Evolutionary conservation across 2,113 vertebrate species (phyloP).

Genomic region (Platycercus adscitus): DNA sequence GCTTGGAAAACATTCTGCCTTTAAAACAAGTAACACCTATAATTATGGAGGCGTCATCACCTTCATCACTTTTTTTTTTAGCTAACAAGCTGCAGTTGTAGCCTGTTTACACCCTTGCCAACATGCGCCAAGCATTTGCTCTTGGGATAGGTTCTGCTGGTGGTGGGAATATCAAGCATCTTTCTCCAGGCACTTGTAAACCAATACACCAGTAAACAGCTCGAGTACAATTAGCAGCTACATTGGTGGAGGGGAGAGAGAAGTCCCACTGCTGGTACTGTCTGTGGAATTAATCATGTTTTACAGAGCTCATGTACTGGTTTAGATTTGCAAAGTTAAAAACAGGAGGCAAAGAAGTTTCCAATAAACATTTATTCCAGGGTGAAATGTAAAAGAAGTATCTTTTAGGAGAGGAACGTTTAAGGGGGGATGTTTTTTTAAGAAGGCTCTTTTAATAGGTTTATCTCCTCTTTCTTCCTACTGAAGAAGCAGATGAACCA

Average conservation of each 20-base stretch:
- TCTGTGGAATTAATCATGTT: conserved; percentile 75
- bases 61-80: conserved; percentile 63
- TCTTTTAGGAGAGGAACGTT: background rate
- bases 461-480: background rate
- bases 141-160: conserved; percentile 53
- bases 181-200: conserved; percentile 73
- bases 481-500: background rate
- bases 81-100: conserved; percentile 70
- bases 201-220: conserved; percentile 78
- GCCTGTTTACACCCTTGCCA: conserved; percentile 58
- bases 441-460: background rate
- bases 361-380: conserved; percentile 8
- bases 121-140: conserved; percentile 70
- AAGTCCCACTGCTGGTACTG: conserved; percentile 71
- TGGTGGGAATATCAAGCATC: conserved; percentile 65
- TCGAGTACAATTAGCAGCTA: conserved; percentile 75
- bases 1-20: conserved; percentile 76
- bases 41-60: conserved; percentile 79
- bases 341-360: conserved; percentile 48
- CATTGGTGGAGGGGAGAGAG: conserved; percentile 57
- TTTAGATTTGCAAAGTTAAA: conserved; percentile 57
- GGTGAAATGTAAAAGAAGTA: background rate
- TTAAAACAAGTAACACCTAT: conserved; percentile 78
- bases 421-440: background rate
- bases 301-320: conserved; percentile 58